These are phyloP conservation scores for Archips xylosteana DNA, from an alignment of 2,888 invertebrate genomes.

Conservation along the genomic window DNA sequence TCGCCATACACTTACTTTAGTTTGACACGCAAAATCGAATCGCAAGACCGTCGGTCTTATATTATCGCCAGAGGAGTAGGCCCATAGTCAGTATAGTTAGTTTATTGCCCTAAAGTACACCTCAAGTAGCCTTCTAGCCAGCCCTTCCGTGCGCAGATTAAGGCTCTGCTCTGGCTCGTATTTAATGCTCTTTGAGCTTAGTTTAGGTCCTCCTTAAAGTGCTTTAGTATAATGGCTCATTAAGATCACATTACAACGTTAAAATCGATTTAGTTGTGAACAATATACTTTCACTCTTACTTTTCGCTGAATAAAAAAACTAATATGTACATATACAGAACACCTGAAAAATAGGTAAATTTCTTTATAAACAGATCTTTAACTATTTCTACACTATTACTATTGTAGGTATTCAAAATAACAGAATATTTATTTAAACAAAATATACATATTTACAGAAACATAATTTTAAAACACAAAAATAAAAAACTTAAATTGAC, in stretches of 20 bases:
- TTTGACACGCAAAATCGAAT: neutral
- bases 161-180: neutral
- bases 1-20: neutral
- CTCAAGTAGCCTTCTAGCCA: neutral
- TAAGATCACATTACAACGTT: slow-evolving; percentile 3
- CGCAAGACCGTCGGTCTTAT: neutral
- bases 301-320: neutral
- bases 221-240: slow-evolving; percentile 2
- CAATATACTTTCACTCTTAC: neutral
- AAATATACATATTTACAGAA: too few species aligned
- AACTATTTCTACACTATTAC: too few species aligned
- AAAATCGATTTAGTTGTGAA: neutral
- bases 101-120: neutral
- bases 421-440: too few species aligned
- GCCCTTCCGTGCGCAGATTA: neutral
- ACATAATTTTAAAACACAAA: too few species aligned
- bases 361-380: too few species aligned
- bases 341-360: too few species aligned
- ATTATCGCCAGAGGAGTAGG: neutral
- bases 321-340: too few species aligned
- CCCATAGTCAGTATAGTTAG: neutral
- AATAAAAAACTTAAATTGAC: too few species aligned
- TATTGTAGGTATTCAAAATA: too few species aligned
- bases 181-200: slow-evolving; percentile 4
- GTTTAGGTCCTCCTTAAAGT: neutral